Conservation (phyloP, 2,888 invertebrate genomes). For the Frankliniella intonsa region DNA sequence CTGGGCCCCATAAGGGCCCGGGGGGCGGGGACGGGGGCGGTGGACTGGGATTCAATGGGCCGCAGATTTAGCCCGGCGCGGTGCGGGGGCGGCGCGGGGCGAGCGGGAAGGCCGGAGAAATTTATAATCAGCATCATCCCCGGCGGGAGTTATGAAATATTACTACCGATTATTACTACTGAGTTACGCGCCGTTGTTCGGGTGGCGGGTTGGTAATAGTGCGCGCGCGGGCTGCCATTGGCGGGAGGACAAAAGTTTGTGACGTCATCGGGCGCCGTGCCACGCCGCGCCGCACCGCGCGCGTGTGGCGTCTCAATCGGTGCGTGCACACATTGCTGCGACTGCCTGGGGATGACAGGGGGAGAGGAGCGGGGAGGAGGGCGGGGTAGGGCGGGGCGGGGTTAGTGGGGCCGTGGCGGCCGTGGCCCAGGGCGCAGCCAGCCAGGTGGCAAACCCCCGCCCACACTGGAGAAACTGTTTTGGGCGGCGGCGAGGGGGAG, state of each 20-base stretch:
- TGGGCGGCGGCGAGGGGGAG: no score
- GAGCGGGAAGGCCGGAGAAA: neutral
- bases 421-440: neutral
- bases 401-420: neutral
- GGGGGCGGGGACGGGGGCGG: neutral
- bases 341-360: neutral
- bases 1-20: neutral
- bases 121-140: no score
- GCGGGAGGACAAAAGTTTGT: neutral
- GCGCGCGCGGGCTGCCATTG: neutral
- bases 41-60: conserved; percentile 9
- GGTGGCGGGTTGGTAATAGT: neutral
- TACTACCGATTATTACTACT: no score
- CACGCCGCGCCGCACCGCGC: neutral
- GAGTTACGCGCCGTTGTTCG: neutral
- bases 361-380: neutral
- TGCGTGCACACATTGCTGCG: conserved; percentile 12
- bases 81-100: neutral
- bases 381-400: no score
- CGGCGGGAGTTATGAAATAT: neutral
- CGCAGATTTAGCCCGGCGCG: neutral
- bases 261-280: neutral
- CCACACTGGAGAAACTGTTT: neutral
- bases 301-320: conserved; percentile 18
- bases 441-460: conserved; percentile 5